A percentile compares a stretch with the other conserved stretches of the same genome.
Conservation (phyloP, 1,140 invertebrate species). For the Potamilus streckersoni region DNA sequence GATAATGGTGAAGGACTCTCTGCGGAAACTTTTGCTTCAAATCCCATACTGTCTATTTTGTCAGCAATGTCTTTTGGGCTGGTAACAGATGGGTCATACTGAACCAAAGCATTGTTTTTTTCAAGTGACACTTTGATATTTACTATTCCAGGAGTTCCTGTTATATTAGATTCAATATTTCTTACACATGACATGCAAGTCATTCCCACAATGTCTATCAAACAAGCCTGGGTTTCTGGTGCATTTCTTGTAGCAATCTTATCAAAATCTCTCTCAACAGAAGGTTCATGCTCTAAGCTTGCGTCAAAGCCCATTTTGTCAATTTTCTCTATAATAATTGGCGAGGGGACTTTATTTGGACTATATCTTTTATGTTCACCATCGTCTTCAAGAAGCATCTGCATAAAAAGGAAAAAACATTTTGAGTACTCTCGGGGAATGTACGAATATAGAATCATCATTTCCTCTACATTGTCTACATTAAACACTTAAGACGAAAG, state of each 20-base stretch:
- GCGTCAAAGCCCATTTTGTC: slow-evolving; percentile 63
- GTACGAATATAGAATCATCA: background rate
- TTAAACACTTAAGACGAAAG: too few species aligned
- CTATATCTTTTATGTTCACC: slow-evolving; percentile 54
- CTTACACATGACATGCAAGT: slow-evolving; percentile 67
- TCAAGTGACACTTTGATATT: slow-evolving; percentile 53
- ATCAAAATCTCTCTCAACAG: slow-evolving; percentile 34
- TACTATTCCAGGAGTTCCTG: slow-evolving; percentile 45
- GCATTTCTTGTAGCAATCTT: slow-evolving; percentile 9
- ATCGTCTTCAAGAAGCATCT: slow-evolving; percentile 48
- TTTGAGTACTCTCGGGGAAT: background rate
- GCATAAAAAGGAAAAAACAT: slow-evolving; percentile 20
- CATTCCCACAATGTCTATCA: slow-evolving; percentile 61
- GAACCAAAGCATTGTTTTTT: slow-evolving; percentile 42
- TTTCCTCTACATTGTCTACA: too few species aligned
- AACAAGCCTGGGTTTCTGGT: slow-evolving; percentile 32
- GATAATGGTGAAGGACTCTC: background rate
- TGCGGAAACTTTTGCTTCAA: slow-evolving; percentile 44
- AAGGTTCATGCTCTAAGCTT: slow-evolving; percentile 32
- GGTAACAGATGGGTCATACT: slow-evolving; percentile 42
- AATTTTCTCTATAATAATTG: slow-evolving; percentile 56
- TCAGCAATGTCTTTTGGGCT: slow-evolving; percentile 40
- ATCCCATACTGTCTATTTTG: slow-evolving; percentile 57
- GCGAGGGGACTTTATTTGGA: slow-evolving; percentile 44
- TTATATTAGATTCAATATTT: slow-evolving; percentile 60